Evolutionary conservation across 2,888 invertebrate genomes (phyloP).

Genomic region (Apamea crenata): DNA sequence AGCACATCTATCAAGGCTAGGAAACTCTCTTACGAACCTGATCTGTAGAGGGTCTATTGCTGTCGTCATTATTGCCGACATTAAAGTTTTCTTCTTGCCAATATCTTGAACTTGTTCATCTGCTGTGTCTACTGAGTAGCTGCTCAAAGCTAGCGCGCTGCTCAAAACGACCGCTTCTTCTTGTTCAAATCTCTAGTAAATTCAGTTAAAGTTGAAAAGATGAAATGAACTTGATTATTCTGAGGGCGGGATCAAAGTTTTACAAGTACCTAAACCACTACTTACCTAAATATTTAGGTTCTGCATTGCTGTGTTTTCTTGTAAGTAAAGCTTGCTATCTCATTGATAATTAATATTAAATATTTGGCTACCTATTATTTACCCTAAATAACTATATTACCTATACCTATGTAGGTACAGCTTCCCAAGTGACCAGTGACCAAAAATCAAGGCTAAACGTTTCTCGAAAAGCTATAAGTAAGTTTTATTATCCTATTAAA

Average conservation of each 20-base stretch:
- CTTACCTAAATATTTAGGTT: background rate
- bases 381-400: background rate
- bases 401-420: background rate
- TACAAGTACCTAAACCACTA: background rate
- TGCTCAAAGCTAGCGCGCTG: background rate
- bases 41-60: background rate
- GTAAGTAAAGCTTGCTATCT: background rate
- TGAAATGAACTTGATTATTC: background rate
- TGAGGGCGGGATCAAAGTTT: background rate
- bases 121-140: background rate
- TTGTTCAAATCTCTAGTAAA: background rate
- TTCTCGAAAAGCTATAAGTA: slow-evolving; percentile 10
- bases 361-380: background rate
- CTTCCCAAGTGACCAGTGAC: background rate
- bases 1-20: background rate
- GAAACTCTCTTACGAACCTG: background rate
- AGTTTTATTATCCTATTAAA: slow-evolving; percentile 2
- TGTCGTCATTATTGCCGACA: background rate
- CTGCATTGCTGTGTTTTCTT: background rate
- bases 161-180: too few relatives aligned
- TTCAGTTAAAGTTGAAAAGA: background rate
- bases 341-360: background rate
- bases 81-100: background rate
- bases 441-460: background rate
- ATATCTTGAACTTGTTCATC: background rate